These are phyloP conservation scores for Pao palembangensis DNA, from an alignment of 2,113 vertebrate species.

Conservation along the genomic window DNA sequence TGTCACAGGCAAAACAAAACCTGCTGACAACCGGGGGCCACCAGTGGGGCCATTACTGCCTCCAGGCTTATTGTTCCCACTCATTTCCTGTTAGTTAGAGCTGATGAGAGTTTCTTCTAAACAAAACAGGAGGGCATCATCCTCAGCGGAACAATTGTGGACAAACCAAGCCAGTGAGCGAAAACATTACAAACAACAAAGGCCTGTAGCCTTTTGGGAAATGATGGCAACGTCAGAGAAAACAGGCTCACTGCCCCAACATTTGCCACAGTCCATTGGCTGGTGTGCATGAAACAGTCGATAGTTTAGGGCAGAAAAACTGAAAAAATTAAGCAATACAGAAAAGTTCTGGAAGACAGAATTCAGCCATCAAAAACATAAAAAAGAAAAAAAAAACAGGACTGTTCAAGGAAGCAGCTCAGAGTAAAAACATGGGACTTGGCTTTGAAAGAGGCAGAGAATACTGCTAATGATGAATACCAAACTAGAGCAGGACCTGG, in stretches of 20 bases:
- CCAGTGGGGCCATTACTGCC: constrained; percentile 29
- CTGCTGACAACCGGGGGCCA: constrained; percentile 54
- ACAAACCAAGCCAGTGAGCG: constrained; percentile 18
- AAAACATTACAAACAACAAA: constrained; percentile 5
- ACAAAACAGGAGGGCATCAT: constrained; percentile 18
- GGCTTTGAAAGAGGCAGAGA: background rate
- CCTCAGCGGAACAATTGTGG: constrained; percentile 38
- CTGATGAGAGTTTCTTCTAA: constrained; percentile 30
- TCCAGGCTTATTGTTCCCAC: constrained; percentile 41
- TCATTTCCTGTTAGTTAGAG: constrained; percentile 41
- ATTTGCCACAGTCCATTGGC: background rate
- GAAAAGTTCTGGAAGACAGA: constrained; percentile 3
- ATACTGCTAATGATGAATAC: background rate
- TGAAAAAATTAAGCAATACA: too few relatives aligned
- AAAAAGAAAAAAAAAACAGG: background rate
- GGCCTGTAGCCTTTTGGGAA: constrained; percentile 24
- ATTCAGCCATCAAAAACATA: background rate
- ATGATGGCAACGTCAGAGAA: constrained; percentile 25
- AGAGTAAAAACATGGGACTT: background rate
- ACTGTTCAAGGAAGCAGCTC: background rate
- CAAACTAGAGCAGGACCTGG: background rate
- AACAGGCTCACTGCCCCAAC: constrained; percentile 42
- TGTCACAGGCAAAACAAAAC: constrained; percentile 50
- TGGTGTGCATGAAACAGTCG: background rate
- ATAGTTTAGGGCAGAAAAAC: too few relatives aligned